Conservation (phyloP, 2,888 invertebrate genomes). For the Charanyca ferruginea region DNA sequence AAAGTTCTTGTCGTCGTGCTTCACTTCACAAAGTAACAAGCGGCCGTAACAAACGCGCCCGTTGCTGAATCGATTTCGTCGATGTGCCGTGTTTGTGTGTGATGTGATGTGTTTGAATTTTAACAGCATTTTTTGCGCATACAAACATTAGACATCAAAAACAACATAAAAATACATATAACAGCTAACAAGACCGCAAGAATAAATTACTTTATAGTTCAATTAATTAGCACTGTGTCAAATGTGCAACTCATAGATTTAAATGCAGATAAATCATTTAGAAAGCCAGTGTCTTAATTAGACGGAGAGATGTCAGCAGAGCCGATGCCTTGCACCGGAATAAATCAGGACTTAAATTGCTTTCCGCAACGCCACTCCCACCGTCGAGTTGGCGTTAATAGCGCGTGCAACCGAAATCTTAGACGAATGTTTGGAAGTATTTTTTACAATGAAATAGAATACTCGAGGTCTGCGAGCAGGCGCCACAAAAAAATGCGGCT, state of each 20-base stretch:
- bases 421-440: slow-evolving; percentile 83
- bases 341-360: slow-evolving; percentile 89
- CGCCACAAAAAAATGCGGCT: slow-evolving; percentile 80
- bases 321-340: slow-evolving; percentile 80
- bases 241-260: slow-evolving; percentile 68
- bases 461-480: slow-evolving; percentile 75
- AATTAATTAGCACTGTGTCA: slow-evolving; percentile 64
- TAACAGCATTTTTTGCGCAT: slow-evolving; percentile 25
- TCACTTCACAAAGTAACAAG: slow-evolving; percentile 84
- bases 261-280: slow-evolving; percentile 80
- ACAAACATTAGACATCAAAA: slow-evolving; percentile 2
- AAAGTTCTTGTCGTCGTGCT: slow-evolving; percentile 79
- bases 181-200: slow-evolving; percentile 5
- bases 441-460: slow-evolving; percentile 85
- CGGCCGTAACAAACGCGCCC: slow-evolving; percentile 80
- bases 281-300: slow-evolving; percentile 85
- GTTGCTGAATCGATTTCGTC: slow-evolving; percentile 71
- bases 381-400: slow-evolving; percentile 88
- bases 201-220: slow-evolving; percentile 58
- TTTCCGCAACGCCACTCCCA: slow-evolving; percentile 89
- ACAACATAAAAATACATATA: neutral
- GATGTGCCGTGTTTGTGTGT: slow-evolving; percentile 39
- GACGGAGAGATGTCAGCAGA: slow-evolving; percentile 84
- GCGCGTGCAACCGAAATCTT: slow-evolving; percentile 89
- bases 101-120: too few species aligned